Percentiles rank a stretch among this genome's conserved stretches.
Conservation (phyloP, 2,888 invertebrate species). For the Clistopyga incitator region DNA sequence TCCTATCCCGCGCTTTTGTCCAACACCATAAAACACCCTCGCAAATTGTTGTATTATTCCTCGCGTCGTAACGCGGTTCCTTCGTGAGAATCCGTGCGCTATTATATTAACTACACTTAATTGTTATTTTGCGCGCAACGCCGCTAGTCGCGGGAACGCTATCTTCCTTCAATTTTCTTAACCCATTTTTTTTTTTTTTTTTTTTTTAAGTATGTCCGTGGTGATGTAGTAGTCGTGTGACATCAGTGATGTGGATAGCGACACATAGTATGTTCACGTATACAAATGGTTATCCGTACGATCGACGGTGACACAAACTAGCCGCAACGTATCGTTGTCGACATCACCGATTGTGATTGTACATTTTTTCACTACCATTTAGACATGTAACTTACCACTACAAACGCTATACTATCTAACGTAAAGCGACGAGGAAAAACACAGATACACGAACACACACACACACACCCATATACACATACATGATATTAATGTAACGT, state of each 20-base stretch:
- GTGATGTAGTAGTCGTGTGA: slow-evolving; percentile 35
- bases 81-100: slow-evolving; percentile 54
- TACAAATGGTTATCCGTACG: slow-evolving; percentile 23
- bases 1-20: slow-evolving; percentile 30
- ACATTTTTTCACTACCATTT: slow-evolving; percentile 46
- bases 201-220: slow-evolving; percentile 37
- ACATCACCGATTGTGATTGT: slow-evolving; percentile 53
- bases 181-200: slow-evolving; percentile 27
- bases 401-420: slow-evolving; percentile 38
- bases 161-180: slow-evolving; percentile 45
- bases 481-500: slow-evolving; percentile 13
- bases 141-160: slow-evolving; percentile 58
- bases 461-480: not conserved
- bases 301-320: not conserved
- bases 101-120: slow-evolving; percentile 55
- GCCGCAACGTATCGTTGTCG: slow-evolving; percentile 34
- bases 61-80: slow-evolving; percentile 43
- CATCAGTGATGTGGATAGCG: slow-evolving; percentile 37
- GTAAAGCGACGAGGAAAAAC: slow-evolving; percentile 33
- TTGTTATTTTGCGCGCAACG: slow-evolving; percentile 51
- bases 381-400: slow-evolving; percentile 35
- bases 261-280: not conserved
- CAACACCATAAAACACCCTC: slow-evolving; percentile 18
- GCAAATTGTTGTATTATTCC: slow-evolving; percentile 31
- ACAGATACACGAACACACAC: not conserved